These are phyloP conservation scores for Proctacanthus coquilletti DNA, from an alignment of 1,140 invertebrate species.

Conservation along the genomic window DNA sequence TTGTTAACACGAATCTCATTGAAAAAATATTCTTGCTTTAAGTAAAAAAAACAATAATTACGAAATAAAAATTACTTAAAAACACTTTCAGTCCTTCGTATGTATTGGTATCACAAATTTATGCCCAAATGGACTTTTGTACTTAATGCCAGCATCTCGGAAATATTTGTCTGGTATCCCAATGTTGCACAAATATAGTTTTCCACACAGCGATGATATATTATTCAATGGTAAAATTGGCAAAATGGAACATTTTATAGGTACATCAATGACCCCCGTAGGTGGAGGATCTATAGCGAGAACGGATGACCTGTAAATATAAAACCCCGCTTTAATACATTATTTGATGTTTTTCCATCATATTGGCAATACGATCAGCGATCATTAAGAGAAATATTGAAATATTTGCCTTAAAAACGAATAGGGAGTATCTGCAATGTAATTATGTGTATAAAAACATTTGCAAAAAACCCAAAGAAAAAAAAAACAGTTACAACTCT, in stretches of 20 bases:
- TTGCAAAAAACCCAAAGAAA: too few species aligned
- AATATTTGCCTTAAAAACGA: too few species aligned
- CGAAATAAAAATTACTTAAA: too few species aligned
- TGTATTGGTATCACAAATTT: slow-evolving; percentile 77
- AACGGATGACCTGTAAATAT: slow-evolving; percentile 45
- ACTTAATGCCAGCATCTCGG: slow-evolving; percentile 57
- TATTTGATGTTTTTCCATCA: not conserved
- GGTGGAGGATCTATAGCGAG: slow-evolving; percentile 67
- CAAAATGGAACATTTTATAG: slow-evolving; percentile 57
- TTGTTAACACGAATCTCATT: too few species aligned
- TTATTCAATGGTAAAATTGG: slow-evolving; percentile 53
- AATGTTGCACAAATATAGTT: slow-evolving; percentile 75
- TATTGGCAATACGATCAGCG: too few species aligned
- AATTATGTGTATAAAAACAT: too few species aligned
- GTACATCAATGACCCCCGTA: slow-evolving; percentile 44
- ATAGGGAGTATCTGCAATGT: too few species aligned
- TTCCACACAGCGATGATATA: slow-evolving; percentile 49
- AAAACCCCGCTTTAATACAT: not conserved
- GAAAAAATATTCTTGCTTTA: too few species aligned
- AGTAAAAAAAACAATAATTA: too few species aligned
- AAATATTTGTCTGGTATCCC: slow-evolving; percentile 66
- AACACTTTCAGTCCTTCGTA: too few species aligned
- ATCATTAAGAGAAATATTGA: too few species aligned
- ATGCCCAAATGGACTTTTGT: slow-evolving; percentile 75
- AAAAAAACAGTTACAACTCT: too few species aligned